phyloP scores from a whole-genome alignment of 2,113 vertebrate species.

The Plectropomus leopardus region DNA sequence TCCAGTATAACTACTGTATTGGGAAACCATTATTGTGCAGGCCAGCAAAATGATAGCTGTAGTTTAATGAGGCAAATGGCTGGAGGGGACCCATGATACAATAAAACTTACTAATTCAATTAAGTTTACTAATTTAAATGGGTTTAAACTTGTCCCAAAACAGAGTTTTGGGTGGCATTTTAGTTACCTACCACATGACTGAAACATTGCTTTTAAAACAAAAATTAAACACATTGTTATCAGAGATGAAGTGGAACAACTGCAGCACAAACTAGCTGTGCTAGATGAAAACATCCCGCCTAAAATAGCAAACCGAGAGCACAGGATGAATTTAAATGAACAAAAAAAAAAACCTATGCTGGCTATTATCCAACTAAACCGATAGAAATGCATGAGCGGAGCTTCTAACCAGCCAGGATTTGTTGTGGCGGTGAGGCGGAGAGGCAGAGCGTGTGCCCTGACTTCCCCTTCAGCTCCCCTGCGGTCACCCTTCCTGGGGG shows the following conservation, averaged over 20 bases:
- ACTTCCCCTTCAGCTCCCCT: constrained; percentile 52
- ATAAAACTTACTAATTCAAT: constrained; percentile 45
- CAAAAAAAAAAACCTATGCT: not conserved
- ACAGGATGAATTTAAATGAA: constrained; percentile 16
- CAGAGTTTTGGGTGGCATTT: constrained; percentile 10
- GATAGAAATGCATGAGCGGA: constrained; percentile 29
- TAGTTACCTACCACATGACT: constrained; percentile 18
- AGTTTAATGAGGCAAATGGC: constrained; percentile 61
- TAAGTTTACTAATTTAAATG: constrained; percentile 37
- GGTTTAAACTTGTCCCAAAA: constrained; percentile 3
- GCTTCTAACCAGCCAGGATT: constrained; percentile 45
- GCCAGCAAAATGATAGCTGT: constrained; percentile 50
- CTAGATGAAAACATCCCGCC: not conserved
- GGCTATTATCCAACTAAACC: constrained; percentile 19
- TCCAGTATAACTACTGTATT: constrained; percentile 40
- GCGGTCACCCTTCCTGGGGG: constrained; percentile 32
- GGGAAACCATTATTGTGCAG: constrained; percentile 42
- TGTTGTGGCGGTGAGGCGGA: constrained; percentile 26
- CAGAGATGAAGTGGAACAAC: not conserved
- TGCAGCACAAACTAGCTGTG: not conserved
- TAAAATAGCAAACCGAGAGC: not conserved
- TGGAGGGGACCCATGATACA: constrained; percentile 34
- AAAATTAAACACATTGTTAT: constrained; percentile 1
- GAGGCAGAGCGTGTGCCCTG: constrained; percentile 36
- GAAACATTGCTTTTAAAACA: not conserved